phyloP scores from a whole-genome alignment of 2,113 vertebrate species.

The Rostratula benghalensis region DNA sequence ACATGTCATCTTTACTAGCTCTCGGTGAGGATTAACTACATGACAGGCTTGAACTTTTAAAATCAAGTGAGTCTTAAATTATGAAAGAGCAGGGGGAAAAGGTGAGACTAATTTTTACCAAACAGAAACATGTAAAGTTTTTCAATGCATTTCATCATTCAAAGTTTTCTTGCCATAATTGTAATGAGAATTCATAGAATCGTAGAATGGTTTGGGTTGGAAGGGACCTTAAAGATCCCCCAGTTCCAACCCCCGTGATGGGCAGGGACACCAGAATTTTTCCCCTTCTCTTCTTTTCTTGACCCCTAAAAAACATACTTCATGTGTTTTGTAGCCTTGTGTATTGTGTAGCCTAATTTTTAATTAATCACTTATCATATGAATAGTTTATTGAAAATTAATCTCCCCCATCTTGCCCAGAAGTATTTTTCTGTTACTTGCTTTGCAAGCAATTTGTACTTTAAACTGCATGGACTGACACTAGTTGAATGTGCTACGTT shows the following conservation, averaged over 20 bases:
- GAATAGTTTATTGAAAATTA: not conserved
- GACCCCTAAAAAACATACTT: not conserved
- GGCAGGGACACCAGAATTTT: not conserved
- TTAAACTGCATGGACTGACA: not conserved
- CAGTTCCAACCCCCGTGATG: not conserved
- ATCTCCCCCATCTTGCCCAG: not conserved
- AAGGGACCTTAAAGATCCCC: not conserved
- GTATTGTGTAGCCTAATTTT: not conserved
- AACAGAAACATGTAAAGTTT: constrained; percentile 22
- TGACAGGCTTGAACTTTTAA: constrained; percentile 59
- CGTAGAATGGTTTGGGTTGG: not conserved
- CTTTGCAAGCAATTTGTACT: not conserved
- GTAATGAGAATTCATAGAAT: not conserved
- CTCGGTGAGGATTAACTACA: constrained; percentile 32
- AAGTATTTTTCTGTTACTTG: not conserved
- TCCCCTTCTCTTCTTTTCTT: not conserved
- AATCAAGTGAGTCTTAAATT: constrained; percentile 46
- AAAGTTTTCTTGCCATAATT: not conserved
- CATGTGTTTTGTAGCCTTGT: not conserved
- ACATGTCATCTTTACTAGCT: constrained; percentile 1
- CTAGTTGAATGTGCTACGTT: not conserved
- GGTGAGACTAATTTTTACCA: constrained; percentile 18
- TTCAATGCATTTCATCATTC: not conserved
- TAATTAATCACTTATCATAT: not conserved
- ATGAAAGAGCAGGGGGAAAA: constrained; percentile 25